Conservation (phyloP, 2,113 vertebrate species). For the Semicossyphus pulcher region DNA sequence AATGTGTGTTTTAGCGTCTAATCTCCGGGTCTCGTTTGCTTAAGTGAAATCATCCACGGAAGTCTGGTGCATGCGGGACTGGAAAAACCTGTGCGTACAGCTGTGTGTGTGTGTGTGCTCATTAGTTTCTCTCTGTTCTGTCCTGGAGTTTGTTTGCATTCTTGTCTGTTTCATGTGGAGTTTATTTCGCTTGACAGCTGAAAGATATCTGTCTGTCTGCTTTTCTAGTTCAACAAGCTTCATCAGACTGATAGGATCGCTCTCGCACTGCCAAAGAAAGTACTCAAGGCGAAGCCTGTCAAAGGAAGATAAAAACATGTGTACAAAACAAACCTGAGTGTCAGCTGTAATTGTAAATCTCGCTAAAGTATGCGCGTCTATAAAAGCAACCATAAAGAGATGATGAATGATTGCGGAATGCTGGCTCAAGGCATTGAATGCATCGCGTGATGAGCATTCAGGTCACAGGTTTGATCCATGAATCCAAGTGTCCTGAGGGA, state of each 20-base stretch:
- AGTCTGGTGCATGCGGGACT: constrained; percentile 42
- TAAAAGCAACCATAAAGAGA: not conserved
- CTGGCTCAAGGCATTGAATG: not conserved
- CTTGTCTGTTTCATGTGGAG: constrained; percentile 16
- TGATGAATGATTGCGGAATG: not conserved
- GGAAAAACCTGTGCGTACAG: constrained; percentile 60
- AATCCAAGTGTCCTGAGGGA: constrained; percentile 8
- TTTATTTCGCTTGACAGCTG: constrained; percentile 33
- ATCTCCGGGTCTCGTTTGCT: constrained; percentile 56
- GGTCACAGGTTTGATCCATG: constrained; percentile 7
- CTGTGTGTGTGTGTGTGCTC: constrained; percentile 25
- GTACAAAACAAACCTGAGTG: constrained; percentile 2
- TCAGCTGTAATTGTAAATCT: constrained; percentile 7
- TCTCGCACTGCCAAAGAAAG: constrained; percentile 14
- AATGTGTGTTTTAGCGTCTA: constrained; percentile 66
- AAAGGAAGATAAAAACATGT: constrained; percentile 1
- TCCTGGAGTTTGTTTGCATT: constrained; percentile 52
- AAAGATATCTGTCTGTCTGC: constrained; percentile 42
- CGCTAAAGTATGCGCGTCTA: not conserved
- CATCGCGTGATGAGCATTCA: not conserved
- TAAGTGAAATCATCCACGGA: constrained; percentile 56
- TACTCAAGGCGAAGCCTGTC: not conserved
- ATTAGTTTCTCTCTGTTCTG: constrained; percentile 18
- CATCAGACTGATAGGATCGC: constrained; percentile 37
- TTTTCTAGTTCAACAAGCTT: constrained; percentile 50